phyloP scores from a whole-genome alignment of 2,797 vertebrate species.

The Lutjanus argentimaculatus region DNA sequence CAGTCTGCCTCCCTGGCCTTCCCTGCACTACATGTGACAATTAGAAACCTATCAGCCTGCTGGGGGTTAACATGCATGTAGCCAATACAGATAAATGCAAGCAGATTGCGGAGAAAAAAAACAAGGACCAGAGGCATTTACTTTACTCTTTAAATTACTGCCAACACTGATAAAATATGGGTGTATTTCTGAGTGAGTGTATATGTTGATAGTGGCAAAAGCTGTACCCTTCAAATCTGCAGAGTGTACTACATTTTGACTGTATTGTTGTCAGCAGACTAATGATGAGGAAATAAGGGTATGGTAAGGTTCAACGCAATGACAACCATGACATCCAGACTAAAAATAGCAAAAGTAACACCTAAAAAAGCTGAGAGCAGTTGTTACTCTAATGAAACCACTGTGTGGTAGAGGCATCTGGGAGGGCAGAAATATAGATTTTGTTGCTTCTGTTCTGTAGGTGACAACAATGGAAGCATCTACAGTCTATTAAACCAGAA shows the following conservation, averaged over 20 bases:
- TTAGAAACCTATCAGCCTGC: not conserved
- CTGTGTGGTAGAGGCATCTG: not conserved
- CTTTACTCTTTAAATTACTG: not conserved
- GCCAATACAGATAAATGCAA: not conserved
- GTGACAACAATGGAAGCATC: not conserved
- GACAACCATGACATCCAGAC: not conserved
- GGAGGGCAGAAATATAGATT: not conserved
- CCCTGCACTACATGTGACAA: constrained; percentile 1
- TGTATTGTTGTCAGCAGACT: not conserved
- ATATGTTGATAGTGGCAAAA: not conserved
- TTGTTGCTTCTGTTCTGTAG: not conserved
- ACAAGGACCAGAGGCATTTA: not conserved
- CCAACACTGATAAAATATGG: not conserved
- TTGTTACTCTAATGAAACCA: constrained; percentile 21
- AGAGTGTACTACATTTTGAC: not conserved
- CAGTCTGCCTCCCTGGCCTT: constrained; percentile 7
- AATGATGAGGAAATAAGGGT: not conserved
- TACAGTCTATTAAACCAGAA: not conserved
- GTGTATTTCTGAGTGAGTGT: not conserved
- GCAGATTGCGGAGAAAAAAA: not conserved
- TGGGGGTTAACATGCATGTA: not conserved
- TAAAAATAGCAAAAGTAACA: constrained; percentile 14
- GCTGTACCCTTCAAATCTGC: not conserved
- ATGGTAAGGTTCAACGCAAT: not conserved
- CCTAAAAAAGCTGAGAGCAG: constrained; percentile 14